Conservation (phyloP, 2,797 vertebrate species). For the Bradypodion ventrale region DNA sequence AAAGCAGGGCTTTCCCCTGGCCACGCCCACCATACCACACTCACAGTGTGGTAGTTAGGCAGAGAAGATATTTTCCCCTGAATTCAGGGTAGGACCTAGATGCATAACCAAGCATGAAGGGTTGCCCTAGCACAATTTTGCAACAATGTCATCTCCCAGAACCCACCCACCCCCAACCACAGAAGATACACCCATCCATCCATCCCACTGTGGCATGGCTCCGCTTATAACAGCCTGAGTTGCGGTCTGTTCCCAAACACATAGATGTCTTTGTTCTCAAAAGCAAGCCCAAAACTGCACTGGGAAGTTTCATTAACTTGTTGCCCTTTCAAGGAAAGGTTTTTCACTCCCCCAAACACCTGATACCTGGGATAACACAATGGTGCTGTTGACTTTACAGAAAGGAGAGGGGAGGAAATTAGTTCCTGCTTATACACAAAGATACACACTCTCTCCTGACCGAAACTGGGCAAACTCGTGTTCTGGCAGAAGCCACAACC, state of each 20-base stretch:
- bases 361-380: not conserved
- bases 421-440: not conserved
- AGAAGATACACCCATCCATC: no score
- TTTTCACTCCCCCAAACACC: not conserved
- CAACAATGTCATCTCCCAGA: not conserved
- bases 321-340: not conserved
- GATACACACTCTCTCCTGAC: not conserved
- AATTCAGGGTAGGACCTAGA: no score
- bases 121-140: no score
- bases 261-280: not conserved
- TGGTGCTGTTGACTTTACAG: not conserved
- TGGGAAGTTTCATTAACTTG: not conserved
- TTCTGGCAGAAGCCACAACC: not conserved
- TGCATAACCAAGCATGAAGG: not conserved
- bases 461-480: not conserved
- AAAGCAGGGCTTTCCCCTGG: no score
- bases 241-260: not conserved
- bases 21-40: no score
- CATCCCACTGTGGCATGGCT: no score
- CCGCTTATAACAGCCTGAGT: not conserved
- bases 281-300: not conserved
- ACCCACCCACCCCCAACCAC: no score
- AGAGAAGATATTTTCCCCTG: no score
- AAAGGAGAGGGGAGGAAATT: fast-evolving
- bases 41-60: no score